Evolutionary conservation across 2,888 invertebrate genomes (phyloP).

Genomic region (Hermaeophaga mercurialis): DNA sequence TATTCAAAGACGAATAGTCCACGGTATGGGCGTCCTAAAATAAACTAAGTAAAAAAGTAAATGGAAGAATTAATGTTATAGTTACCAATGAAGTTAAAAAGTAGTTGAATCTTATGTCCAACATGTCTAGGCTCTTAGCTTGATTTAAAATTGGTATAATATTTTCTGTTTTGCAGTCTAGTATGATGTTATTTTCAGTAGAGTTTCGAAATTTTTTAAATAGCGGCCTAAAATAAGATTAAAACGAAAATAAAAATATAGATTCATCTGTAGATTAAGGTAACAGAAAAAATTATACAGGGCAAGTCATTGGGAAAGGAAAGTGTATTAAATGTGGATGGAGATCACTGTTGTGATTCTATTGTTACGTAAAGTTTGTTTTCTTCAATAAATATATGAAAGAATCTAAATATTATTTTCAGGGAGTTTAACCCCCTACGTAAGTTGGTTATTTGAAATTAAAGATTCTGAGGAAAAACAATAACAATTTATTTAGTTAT

Average conservation of each 20-base stretch:
- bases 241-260: conserved; percentile 46
- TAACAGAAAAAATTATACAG: too few relatives aligned
- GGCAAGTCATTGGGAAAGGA: too few relatives aligned
- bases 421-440: too few relatives aligned
- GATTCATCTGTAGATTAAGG: too few relatives aligned
- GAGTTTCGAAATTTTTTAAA: conserved; percentile 76
- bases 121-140: conserved; percentile 79
- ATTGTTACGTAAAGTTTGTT: too few relatives aligned
- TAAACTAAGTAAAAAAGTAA: background rate
- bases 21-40: conserved; percentile 67
- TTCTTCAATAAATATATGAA: too few relatives aligned
- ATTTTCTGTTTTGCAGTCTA: conserved; percentile 74
- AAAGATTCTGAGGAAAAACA: too few relatives aligned
- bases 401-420: too few relatives aligned
- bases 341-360: too few relatives aligned
- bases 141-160: conserved; percentile 64
- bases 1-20: conserved; percentile 64
- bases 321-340: too few relatives aligned
- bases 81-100: conserved; percentile 68
- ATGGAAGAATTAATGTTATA: conserved; percentile 8
- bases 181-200: conserved; percentile 72
- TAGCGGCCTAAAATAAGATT: conserved; percentile 64
- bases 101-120: conserved; percentile 71
- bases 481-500: too few relatives aligned
- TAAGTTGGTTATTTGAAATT: too few relatives aligned